These are phyloP conservation scores for Heliconius sara DNA, from an alignment of 2,888 invertebrate species.

Conservation along the genomic window DNA sequence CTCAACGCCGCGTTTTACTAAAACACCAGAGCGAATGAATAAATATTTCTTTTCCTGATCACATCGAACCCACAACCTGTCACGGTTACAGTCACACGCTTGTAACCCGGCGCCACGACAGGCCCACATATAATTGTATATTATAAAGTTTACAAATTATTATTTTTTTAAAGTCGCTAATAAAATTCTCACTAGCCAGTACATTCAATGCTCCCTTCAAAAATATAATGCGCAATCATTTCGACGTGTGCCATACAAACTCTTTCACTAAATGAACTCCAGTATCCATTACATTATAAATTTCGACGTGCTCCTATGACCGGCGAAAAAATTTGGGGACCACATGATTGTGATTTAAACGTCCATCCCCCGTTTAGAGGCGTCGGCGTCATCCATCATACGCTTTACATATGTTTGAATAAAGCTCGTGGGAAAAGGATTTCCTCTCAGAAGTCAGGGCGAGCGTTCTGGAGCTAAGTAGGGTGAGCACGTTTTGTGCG, in stretches of 20 bases:
- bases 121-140: background rate
- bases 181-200: conserved; percentile 32
- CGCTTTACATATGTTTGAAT: conserved; percentile 85
- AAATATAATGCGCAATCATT: conserved; percentile 78
- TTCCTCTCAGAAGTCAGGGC: conserved; percentile 83
- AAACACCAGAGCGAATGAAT: background rate
- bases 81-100: background rate
- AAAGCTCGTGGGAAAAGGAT: conserved; percentile 85
- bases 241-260: conserved; percentile 76
- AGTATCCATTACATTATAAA: conserved; percentile 80
- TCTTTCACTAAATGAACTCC: conserved; percentile 64
- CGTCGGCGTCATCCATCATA: conserved; percentile 81
- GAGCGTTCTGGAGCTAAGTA: conserved; percentile 65
- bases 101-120: background rate
- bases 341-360: conserved; percentile 81
- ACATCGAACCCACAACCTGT: background rate
- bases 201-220: conserved; percentile 51
- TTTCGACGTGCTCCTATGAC: conserved; percentile 74
- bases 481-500: conserved; percentile 58
- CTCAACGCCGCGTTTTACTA: background rate
- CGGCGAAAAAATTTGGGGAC: conserved; percentile 77
- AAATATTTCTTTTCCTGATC: background rate
- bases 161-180: conserved; percentile 64
- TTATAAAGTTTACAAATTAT: conserved; percentile 47
- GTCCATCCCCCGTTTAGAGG: conserved; percentile 72